Evolutionary conservation across 2,113 vertebrate genomes (phyloP).

Genomic region (Asarcornis scutulata): DNA sequence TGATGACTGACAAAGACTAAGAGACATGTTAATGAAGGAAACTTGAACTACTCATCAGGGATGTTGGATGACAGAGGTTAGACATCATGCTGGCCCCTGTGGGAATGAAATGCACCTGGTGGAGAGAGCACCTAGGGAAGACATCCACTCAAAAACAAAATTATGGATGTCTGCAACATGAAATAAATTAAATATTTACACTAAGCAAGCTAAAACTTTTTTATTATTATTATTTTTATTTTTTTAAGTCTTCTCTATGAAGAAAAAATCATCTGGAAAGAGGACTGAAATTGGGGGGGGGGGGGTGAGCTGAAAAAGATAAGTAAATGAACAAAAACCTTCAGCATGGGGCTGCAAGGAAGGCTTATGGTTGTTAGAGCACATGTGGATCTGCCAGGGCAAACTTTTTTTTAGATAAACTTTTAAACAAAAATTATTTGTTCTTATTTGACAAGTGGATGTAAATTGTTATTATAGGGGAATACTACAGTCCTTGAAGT

Average conservation of each 20-base stretch:
- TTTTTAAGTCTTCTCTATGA: too few relatives aligned
- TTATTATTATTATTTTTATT: too few relatives aligned
- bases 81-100: neutral
- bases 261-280: neutral
- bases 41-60: neutral
- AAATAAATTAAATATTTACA: neutral
- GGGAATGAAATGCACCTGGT: neutral
- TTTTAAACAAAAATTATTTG: conserved; percentile 2
- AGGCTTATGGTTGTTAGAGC: neutral
- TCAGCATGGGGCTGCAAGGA: neutral
- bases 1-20: neutral
- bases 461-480: neutral
- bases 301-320: neutral
- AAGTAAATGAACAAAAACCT: neutral
- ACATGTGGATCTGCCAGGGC: neutral
- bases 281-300: neutral
- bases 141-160: neutral
- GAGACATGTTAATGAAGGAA: neutral
- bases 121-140: neutral
- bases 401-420: neutral
- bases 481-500: neutral
- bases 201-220: neutral
- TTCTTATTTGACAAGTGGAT: neutral
- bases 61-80: neutral
- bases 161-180: neutral